Evolutionary conservation across 2,797 vertebrate species (phyloP).

Genomic region (Spinus pinus): DNA sequence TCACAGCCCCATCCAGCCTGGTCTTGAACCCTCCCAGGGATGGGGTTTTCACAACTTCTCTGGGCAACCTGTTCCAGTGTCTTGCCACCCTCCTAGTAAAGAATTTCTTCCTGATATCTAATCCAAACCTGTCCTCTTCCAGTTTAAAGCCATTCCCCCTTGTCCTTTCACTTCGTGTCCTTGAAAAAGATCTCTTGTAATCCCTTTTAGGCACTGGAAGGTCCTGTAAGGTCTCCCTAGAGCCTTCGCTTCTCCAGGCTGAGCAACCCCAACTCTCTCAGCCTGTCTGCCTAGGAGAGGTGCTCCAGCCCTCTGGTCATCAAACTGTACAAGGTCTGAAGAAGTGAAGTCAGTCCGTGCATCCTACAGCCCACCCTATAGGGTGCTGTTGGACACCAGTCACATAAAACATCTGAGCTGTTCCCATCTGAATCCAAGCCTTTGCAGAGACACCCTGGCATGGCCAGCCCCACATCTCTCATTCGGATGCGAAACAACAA

Average conservation of each 20-base stretch:
- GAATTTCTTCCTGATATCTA: neutral
- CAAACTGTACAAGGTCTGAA: neutral
- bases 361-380: fast-evolving
- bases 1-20: neutral
- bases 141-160: neutral
- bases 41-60: neutral
- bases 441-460: neutral
- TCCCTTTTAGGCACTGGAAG: neutral
- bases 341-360: neutral
- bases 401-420: neutral
- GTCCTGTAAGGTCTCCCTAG: neutral
- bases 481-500: neutral
- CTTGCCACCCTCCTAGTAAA: neutral
- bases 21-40: neutral
- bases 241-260: neutral
- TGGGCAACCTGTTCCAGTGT: neutral
- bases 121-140: neutral
- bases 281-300: neutral
- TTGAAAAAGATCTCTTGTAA: neutral
- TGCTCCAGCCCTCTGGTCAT: neutral
- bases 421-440: neutral
- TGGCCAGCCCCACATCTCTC: neutral
- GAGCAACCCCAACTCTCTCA: neutral
- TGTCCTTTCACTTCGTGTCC: neutral
- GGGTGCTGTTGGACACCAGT: neutral